phyloP scores from a whole-genome alignment of 1,140 invertebrate genomes.

The Drosophila nannoptera region DNA sequence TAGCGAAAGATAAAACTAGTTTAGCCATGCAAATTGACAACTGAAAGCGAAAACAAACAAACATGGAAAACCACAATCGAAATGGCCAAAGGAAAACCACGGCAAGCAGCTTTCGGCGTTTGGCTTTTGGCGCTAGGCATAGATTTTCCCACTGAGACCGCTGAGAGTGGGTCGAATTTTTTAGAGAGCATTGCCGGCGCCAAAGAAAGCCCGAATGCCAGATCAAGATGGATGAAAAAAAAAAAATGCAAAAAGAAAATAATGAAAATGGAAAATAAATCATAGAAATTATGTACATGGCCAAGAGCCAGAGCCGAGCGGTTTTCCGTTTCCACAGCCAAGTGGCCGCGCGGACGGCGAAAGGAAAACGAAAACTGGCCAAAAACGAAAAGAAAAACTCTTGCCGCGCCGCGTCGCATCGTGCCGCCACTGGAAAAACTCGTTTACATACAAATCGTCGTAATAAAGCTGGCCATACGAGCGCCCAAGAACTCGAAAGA shows the following conservation, averaged over 20 bases:
- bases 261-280: constrained; percentile 68
- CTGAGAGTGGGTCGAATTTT: constrained; percentile 20
- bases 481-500: constrained; percentile 79
- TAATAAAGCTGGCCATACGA: constrained; percentile 79
- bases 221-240: constrained; percentile 29
- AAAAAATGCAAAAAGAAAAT: constrained; percentile 62
- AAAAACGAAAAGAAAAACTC: constrained; percentile 46
- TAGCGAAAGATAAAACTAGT: constrained; percentile 53
- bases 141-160: constrained; percentile 26
- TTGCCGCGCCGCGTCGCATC: constrained; percentile 3
- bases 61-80: constrained; percentile 43
- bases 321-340: constrained; percentile 66
- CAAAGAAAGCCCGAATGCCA: constrained; percentile 57
- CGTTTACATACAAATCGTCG: constrained; percentile 79
- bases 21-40: constrained; percentile 60
- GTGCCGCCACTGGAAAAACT: constrained; percentile 78
- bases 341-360: constrained; percentile 55
- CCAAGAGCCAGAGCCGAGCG: constrained; percentile 38
- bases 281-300: constrained; percentile 67
- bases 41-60: constrained; percentile 40
- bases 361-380: constrained; percentile 71
- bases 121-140: not conserved
- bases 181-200: constrained; percentile 28
- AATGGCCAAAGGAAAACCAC: constrained; percentile 51
- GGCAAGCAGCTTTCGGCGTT: constrained; percentile 29